These are phyloP conservation scores for Sarcophilus harrisii DNA, from an alignment of 2,797 vertebrate species.

Conservation along the genomic window DNA sequence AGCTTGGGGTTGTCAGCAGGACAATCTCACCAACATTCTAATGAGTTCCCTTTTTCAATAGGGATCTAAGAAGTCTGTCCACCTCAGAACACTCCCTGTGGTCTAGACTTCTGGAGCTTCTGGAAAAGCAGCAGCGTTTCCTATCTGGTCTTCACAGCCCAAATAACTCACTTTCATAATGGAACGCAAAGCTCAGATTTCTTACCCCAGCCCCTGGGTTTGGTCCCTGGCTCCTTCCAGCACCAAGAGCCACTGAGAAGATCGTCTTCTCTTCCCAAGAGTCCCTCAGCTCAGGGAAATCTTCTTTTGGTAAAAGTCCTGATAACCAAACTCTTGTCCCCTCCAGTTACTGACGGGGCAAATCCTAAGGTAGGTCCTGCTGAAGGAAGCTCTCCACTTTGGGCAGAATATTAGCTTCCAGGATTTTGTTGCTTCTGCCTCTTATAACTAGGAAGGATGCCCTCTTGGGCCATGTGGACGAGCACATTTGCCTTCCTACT, in stretches of 20 bases:
- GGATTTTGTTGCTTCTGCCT: too few relatives aligned
- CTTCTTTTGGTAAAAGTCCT: neutral
- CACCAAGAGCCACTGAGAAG: neutral
- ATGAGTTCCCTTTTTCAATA: neutral
- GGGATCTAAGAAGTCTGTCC: neutral
- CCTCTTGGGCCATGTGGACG: too few relatives aligned
- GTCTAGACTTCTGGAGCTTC: neutral
- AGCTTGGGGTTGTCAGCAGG: neutral
- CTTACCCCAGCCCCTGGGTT: too few relatives aligned
- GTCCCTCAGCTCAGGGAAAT: neutral
- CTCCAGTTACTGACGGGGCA: neutral
- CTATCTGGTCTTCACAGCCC: neutral
- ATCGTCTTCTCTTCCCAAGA: neutral
- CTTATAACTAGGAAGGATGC: too few relatives aligned
- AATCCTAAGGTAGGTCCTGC: too few relatives aligned
- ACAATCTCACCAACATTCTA: neutral
- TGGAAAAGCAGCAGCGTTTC: neutral
- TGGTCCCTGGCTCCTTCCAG: too few relatives aligned
- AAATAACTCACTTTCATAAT: neutral
- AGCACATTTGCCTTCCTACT: too few relatives aligned
- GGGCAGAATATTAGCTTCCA: too few relatives aligned
- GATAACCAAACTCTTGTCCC: neutral
- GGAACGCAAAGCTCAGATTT: neutral
- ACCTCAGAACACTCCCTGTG: neutral
- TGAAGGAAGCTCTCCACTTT: too few relatives aligned